Evolutionary conservation across 2,888 invertebrate species (phyloP).

Genomic region (Hydraecia micacea): DNA sequence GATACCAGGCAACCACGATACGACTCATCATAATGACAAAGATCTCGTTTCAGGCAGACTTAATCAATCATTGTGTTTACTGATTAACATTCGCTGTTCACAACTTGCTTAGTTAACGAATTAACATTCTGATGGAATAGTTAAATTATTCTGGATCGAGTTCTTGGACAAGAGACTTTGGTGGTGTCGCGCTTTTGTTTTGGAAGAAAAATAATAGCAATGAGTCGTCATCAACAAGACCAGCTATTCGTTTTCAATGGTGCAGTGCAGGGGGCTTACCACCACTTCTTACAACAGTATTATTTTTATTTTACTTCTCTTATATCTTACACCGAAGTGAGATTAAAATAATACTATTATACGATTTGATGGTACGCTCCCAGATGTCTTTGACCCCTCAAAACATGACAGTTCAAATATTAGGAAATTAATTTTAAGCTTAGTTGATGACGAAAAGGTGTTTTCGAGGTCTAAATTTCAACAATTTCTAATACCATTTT

Average conservation of each 20-base stretch:
- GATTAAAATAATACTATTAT: not conserved
- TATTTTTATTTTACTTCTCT: not conserved
- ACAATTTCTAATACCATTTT: not conserved
- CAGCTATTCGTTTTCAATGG: not conserved
- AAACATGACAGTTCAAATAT: not conserved
- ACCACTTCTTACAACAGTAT: not conserved
- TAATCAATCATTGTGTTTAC: slow-evolving; percentile 88
- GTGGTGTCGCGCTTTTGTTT: slow-evolving; percentile 45
- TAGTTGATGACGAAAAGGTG: not conserved
- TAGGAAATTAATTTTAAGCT: too few species aligned
- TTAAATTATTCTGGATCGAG: slow-evolving; percentile 74
- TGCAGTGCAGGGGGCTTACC: not conserved
- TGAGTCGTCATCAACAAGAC: not conserved
- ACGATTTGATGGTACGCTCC: not conserved
- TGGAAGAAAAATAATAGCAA: not conserved
- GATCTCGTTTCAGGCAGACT: slow-evolving; percentile 81
- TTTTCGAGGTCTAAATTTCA: not conserved
- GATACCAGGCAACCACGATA: slow-evolving; percentile 70
- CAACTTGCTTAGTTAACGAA: slow-evolving; percentile 81
- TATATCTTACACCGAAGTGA: not conserved
- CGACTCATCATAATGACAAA: slow-evolving; percentile 88
- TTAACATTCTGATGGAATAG: slow-evolving; percentile 85
- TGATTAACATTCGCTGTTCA: slow-evolving; percentile 84
- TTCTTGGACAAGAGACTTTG: slow-evolving; percentile 41
- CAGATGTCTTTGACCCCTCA: not conserved